Evolutionary conservation across 2,888 invertebrate genomes (phyloP).

Genomic region (Rotaria magnacalcarata): DNA sequence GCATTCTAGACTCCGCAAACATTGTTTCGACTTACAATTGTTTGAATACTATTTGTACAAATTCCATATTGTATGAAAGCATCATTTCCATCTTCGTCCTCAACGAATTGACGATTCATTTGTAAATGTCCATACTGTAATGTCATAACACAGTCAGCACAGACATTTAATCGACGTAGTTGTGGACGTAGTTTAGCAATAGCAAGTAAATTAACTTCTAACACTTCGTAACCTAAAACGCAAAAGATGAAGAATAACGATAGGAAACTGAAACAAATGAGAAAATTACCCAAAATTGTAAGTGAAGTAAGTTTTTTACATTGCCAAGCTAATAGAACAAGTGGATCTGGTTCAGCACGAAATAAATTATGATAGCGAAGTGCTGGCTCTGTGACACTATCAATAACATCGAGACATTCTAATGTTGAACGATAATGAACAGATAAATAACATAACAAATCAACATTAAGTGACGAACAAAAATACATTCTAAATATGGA

Average conservation of each 20-base stretch:
- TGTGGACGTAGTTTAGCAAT: conserved; percentile 43
- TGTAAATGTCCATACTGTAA: conserved; percentile 45
- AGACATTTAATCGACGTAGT: conserved; percentile 41
- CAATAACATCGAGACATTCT: conserved; percentile 43
- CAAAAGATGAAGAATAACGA: neutral
- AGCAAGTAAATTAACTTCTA: conserved; percentile 45
- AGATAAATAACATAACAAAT: conserved; percentile 40
- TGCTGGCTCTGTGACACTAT: conserved; percentile 41
- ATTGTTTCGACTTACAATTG: conserved; percentile 35
- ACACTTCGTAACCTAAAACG: conserved; percentile 44
- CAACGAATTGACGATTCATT: conserved; percentile 40
- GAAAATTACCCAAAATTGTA: neutral
- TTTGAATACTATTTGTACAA: conserved; percentile 35
- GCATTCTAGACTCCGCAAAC: too few species aligned
- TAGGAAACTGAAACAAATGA: neutral
- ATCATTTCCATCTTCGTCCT: conserved; percentile 45
- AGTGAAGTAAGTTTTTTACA: conserved; percentile 44
- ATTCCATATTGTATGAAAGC: conserved; percentile 44
- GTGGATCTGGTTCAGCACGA: conserved; percentile 41
- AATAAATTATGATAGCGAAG: conserved; percentile 44
- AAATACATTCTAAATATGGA: conserved; percentile 43
- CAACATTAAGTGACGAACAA: conserved; percentile 44
- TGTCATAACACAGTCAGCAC: conserved; percentile 44
- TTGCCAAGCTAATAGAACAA: conserved; percentile 45
- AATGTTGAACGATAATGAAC: conserved; percentile 43